phyloP scores from a whole-genome alignment of 2,113 vertebrate genomes.

The Cyanoliseus patagonus region DNA sequence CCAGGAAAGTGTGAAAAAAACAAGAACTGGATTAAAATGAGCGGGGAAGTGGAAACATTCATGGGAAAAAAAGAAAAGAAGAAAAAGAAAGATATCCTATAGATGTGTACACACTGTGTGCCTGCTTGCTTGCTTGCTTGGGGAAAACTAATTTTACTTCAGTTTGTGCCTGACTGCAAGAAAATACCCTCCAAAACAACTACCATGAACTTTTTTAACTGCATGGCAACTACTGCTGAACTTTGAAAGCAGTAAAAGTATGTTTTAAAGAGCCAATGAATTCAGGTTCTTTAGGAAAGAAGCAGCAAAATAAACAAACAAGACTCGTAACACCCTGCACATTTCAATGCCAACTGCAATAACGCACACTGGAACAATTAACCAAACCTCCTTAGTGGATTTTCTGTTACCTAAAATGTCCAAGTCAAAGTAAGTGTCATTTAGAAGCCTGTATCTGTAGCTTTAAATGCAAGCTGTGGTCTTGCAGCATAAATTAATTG shows the following conservation, averaged over 20 bases:
- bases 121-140: background rate
- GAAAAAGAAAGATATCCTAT: background rate
- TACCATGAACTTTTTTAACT: background rate
- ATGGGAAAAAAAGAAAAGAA: background rate
- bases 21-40: background rate
- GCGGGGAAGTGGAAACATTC: background rate
- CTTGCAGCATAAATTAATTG: conserved; percentile 19
- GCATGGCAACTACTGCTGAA: background rate
- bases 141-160: background rate
- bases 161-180: background rate
- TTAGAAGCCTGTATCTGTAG: background rate
- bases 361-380: background rate
- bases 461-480: conserved; percentile 1
- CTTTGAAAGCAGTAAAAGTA: background rate
- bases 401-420: background rate
- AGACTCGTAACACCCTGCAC: background rate
- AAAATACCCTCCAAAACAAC: background rate
- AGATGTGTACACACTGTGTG: accelerated
- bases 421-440: background rate
- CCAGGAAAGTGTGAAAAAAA: background rate
- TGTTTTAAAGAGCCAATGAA: background rate
- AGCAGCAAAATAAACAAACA: background rate
- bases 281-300: background rate
- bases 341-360: background rate
- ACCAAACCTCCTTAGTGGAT: background rate